phyloP scores from a whole-genome alignment of 2,113 vertebrate genomes.

The Noturus placidus region DNA sequence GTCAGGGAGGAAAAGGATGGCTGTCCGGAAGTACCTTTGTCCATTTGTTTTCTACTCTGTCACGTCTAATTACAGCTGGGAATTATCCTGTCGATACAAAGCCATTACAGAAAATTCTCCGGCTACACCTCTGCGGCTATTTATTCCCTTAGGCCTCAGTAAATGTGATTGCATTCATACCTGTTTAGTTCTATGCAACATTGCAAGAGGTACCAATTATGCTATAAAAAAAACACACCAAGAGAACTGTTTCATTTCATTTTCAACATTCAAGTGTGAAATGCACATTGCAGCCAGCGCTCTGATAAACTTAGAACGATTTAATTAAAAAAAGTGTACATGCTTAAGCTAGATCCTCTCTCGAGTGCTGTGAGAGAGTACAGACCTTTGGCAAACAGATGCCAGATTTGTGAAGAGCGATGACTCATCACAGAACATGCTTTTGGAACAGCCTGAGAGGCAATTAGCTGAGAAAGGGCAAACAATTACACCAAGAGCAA shows the following conservation, averaged over 20 bases:
- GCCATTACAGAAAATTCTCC: constrained; percentile 35
- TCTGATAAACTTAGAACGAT: not conserved
- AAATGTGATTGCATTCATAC: constrained; percentile 28
- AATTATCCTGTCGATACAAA: constrained; percentile 49
- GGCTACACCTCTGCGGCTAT: constrained; percentile 20
- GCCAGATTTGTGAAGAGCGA: constrained; percentile 32
- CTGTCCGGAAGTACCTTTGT: constrained; percentile 1
- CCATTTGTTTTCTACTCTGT: constrained; percentile 36
- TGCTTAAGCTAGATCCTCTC: not conserved
- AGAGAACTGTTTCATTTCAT: constrained; percentile 22
- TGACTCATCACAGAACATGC: constrained; percentile 49
- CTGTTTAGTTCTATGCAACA: not conserved
- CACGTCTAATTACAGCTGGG: constrained; percentile 45
- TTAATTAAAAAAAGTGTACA: not conserved
- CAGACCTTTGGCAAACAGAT: constrained; percentile 35
- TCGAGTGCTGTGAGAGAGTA: not conserved
- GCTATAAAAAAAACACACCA: not conserved
- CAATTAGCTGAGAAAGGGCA: constrained; percentile 44
- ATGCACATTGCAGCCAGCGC: constrained; percentile 2
- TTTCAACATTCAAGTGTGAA: constrained; percentile 6
- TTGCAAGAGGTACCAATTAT: not conserved
- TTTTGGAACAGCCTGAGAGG: constrained; percentile 34
- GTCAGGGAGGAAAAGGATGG: not conserved
- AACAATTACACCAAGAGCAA: constrained; percentile 49
- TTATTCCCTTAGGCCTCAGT: constrained; percentile 29